Percentiles rank a stretch among this genome's conserved stretches.
phyloP scores from a whole-genome alignment of 2,888 invertebrate species.

The Athetis lepigone region DNA sequence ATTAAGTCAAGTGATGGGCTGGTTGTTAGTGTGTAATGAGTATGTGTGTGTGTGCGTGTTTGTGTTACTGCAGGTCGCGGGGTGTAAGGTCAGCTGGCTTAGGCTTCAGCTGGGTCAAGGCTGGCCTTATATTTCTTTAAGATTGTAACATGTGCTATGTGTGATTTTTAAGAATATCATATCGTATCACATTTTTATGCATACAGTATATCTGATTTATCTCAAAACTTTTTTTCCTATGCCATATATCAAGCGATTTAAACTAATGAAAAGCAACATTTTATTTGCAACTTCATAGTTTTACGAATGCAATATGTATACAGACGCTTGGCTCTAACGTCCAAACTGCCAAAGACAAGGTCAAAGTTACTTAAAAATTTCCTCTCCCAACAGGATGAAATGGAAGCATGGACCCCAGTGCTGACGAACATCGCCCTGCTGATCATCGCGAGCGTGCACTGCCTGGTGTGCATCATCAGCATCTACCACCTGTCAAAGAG shows the following conservation, averaged over 20 bases:
- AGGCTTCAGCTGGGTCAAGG: not conserved
- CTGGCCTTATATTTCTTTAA: not conserved
- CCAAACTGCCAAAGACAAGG: too few relatives aligned
- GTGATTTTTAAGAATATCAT: too few relatives aligned
- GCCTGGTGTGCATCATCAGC: conserved; percentile 87
- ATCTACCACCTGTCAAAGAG: conserved; percentile 90
- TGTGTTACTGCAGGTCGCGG: not conserved
- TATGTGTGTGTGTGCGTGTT: too few relatives aligned
- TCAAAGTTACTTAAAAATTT: not conserved
- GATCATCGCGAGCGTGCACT: conserved; percentile 90
- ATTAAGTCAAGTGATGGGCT: conserved; percentile 23
- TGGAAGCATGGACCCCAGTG: conserved; percentile 91
- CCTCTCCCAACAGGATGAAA: conserved; percentile 84
- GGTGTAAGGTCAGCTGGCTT: conserved; percentile 1
- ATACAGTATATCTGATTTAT: too few relatives aligned
- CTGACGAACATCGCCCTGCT: conserved; percentile 92
- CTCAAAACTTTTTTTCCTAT: too few relatives aligned
- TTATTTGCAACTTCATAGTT: too few relatives aligned
- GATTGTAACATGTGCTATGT: too few relatives aligned
- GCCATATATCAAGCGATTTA: too few relatives aligned
- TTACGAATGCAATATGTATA: too few relatives aligned
- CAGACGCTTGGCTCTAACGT: too few relatives aligned
- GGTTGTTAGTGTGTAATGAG: not conserved
- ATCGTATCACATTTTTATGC: too few relatives aligned
- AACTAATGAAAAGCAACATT: too few relatives aligned